Conservation (phyloP, 2,888 invertebrate genomes). For the Agapetus fuscipes region DNA sequence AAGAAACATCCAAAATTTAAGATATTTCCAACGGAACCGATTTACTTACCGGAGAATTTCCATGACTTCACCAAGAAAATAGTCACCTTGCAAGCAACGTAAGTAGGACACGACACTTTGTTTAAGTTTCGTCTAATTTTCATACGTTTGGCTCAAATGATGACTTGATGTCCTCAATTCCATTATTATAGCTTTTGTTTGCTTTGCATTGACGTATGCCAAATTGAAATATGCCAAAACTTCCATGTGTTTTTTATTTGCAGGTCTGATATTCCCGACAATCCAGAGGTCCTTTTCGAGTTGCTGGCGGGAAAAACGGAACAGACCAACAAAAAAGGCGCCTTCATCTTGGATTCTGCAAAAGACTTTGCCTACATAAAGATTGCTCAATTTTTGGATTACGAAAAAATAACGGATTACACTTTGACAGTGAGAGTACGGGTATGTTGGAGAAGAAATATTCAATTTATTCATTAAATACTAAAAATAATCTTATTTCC, state of each 20-base stretch:
- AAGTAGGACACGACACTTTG: constrained; percentile 38
- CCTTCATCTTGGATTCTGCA: constrained; percentile 59
- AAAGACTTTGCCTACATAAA: constrained; percentile 65
- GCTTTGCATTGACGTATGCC: too few species aligned
- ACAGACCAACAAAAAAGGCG: constrained; percentile 75
- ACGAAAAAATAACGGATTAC: constrained; percentile 76
- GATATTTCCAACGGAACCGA: constrained; percentile 48
- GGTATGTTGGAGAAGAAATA: too few species aligned
- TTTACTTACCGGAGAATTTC: constrained; percentile 64
- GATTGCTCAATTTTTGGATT: constrained; percentile 69
- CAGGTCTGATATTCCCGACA: constrained; percentile 65
- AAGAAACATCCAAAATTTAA: constrained; percentile 74
- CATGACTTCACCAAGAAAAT: constrained; percentile 61
- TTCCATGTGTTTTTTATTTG: constrained; percentile 20
- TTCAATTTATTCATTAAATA: too few species aligned
- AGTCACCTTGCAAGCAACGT: constrained; percentile 60
- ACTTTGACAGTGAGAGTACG: constrained; percentile 70
- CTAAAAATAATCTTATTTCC: too few species aligned
- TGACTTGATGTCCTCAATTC: too few species aligned
- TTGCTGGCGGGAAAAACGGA: constrained; percentile 73
- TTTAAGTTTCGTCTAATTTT: too few species aligned
- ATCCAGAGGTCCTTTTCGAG: constrained; percentile 67
- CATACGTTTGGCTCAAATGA: too few species aligned
- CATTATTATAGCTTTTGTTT: too few species aligned
- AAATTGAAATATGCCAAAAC: too few species aligned